A percentile compares a stretch with the other conserved stretches of the same genome.
Conservation (phyloP, 2,113 vertebrate genomes). For the Sturnus vulgaris region DNA sequence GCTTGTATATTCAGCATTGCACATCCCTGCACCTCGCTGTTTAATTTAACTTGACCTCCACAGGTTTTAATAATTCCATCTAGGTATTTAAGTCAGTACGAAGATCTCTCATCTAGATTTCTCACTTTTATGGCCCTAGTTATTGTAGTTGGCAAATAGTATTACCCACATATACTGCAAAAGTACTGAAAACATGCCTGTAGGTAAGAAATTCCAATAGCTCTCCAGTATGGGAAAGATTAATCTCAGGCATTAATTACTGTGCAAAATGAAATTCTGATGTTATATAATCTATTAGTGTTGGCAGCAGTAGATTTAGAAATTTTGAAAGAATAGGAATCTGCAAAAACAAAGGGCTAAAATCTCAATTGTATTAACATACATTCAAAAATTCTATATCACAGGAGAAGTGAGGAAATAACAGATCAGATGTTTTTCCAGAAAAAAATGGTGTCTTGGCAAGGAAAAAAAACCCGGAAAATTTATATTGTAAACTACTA, state of each 20-base stretch:
- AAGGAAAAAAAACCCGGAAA: neutral
- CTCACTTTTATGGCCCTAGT: conserved; percentile 55
- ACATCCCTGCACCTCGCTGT: neutral
- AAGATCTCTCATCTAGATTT: conserved; percentile 62
- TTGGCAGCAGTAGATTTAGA: conserved; percentile 4
- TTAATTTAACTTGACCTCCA: conserved; percentile 51
- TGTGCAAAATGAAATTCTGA: conserved; percentile 53
- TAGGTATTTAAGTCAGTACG: conserved; percentile 52
- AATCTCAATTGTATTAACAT: neutral
- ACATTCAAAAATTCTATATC: neutral
- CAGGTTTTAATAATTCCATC: conserved; percentile 57
- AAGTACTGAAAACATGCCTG: conserved; percentile 53
- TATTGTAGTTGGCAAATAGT: conserved; percentile 62
- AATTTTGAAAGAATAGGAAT: neutral
- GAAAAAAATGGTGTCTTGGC: neutral
- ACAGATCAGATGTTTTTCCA: neutral
- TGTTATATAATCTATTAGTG: conserved; percentile 38
- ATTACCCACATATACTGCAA: conserved; percentile 29
- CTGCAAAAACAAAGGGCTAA: neutral
- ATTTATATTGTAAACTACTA: neutral
- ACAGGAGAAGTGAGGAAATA: neutral
- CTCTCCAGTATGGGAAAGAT: conserved; percentile 44
- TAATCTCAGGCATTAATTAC: conserved; percentile 61
- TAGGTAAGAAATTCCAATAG: conserved; percentile 57
- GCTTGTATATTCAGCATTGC: neutral